Conservation (phyloP, 2,797 vertebrate species). For the Enteromius viviparus region DNA sequence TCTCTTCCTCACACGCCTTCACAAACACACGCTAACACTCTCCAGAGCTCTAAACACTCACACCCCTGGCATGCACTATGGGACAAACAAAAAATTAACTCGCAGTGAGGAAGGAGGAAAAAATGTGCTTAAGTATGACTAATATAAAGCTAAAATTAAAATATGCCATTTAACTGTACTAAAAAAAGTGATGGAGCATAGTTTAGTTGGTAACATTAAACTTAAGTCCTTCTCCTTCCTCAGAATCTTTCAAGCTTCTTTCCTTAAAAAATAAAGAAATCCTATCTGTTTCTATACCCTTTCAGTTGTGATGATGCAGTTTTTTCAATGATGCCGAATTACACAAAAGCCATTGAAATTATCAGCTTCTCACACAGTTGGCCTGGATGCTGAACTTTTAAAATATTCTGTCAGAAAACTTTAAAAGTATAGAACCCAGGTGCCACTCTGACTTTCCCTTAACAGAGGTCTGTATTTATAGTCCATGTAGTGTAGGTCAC, state of each 20-base stretch:
- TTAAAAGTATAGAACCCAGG: slow-evolving; percentile 38
- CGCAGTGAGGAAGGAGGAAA: slow-evolving; percentile 50
- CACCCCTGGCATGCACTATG: slow-evolving; percentile 74
- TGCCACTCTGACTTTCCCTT: slow-evolving; percentile 28
- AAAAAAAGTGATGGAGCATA: neutral
- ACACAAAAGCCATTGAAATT: slow-evolving; percentile 27
- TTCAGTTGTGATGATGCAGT: slow-evolving; percentile 14
- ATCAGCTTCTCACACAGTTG: slow-evolving; percentile 13
- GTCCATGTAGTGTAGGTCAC: slow-evolving; percentile 31
- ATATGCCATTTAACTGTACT: neutral
- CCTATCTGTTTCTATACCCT: slow-evolving; percentile 11
- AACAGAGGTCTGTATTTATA: slow-evolving; percentile 34
- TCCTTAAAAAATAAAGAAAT: slow-evolving; percentile 18
- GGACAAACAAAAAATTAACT: slow-evolving; percentile 44
- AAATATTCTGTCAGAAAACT: slow-evolving; percentile 39
- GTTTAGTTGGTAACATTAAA: slow-evolving; percentile 3
- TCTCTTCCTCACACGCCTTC: slow-evolving; percentile 27
- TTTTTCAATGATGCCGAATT: slow-evolving; percentile 39
- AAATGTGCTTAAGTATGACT: neutral
- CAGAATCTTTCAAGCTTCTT: slow-evolving; percentile 27
- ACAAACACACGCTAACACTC: slow-evolving; percentile 18
- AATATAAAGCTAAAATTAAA: neutral
- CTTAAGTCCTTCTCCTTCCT: slow-evolving; percentile 47
- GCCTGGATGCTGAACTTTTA: slow-evolving; percentile 31
- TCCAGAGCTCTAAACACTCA: slow-evolving; percentile 47